Evolutionary conservation across 2,797 vertebrate genomes (phyloP).

Genomic region (Spinibarbus caldwelli): DNA sequence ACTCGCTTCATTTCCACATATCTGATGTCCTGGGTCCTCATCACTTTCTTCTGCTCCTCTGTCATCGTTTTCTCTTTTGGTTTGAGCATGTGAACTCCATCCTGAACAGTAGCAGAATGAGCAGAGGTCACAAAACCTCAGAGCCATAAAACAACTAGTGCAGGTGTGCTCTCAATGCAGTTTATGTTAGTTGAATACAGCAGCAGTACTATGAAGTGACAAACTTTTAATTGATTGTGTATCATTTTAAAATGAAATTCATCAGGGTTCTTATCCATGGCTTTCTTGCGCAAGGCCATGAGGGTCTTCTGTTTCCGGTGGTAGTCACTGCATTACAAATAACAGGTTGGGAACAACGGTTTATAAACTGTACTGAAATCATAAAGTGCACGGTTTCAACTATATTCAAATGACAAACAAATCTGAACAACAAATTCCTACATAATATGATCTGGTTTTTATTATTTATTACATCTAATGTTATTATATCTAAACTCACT

Average conservation of each 20-base stretch:
- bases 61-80: conserved; percentile 79
- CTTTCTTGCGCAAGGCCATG: conserved; percentile 88
- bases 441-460: background rate
- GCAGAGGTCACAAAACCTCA: background rate
- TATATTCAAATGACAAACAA: background rate
- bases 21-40: conserved; percentile 92
- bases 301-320: conserved; percentile 91
- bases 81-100: conserved; percentile 86
- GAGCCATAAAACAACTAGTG: background rate
- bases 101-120: conserved; percentile 72
- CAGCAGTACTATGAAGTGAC: background rate
- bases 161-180: background rate
- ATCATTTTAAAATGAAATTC: conserved; percentile 98
- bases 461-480: background rate
- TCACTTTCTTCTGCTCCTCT: conserved; percentile 90
- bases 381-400: background rate
- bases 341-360: background rate
- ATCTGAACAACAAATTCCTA: background rate
- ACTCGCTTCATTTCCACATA: conserved; percentile 96
- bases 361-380: background rate
- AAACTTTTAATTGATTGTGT: conserved; percentile 84
- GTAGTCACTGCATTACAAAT: conserved; percentile 81
- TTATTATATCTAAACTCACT: background rate
- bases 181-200: background rate
- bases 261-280: conserved; percentile 96